Evolutionary conservation across 2,797 vertebrate species (phyloP).

Genomic region (Thamnophis elegans): DNA sequence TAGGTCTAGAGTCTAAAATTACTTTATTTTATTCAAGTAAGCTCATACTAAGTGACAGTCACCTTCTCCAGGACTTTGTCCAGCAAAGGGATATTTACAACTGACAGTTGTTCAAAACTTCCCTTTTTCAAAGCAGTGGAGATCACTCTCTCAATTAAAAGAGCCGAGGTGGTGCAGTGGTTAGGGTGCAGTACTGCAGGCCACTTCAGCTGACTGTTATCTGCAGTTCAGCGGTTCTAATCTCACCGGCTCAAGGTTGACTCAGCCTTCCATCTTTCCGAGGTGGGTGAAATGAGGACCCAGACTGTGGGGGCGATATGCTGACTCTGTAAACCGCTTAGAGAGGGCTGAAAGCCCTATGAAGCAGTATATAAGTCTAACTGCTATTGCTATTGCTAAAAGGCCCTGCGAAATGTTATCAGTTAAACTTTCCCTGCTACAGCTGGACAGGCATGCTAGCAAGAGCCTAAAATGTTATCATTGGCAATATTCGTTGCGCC

Average conservation of each 20-base stretch:
- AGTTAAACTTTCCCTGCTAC: background rate
- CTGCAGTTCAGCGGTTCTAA: no score
- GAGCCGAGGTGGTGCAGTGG: no score
- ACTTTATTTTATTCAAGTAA: background rate
- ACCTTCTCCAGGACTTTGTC: background rate
- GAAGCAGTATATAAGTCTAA: no score
- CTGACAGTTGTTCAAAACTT: background rate
- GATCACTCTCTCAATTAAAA: background rate
- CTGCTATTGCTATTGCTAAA: no score
- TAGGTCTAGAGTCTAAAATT: background rate
- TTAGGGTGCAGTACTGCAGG: no score
- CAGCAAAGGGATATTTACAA: background rate
- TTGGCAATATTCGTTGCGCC: background rate
- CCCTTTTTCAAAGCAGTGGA: background rate
- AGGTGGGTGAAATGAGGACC: no score
- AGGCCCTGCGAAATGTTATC: background rate
- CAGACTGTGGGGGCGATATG: no score
- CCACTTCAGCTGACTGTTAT: no score
- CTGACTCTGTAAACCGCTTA: no score
- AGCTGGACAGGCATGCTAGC: background rate
- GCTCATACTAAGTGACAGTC: background rate
- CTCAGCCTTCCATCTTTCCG: no score
- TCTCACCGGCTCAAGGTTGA: no score
- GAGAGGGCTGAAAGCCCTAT: no score
- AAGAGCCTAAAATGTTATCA: background rate